Base-by-base conservation (phyloP, 1,140 invertebrate species). In the Plutomurus gul region DNA sequence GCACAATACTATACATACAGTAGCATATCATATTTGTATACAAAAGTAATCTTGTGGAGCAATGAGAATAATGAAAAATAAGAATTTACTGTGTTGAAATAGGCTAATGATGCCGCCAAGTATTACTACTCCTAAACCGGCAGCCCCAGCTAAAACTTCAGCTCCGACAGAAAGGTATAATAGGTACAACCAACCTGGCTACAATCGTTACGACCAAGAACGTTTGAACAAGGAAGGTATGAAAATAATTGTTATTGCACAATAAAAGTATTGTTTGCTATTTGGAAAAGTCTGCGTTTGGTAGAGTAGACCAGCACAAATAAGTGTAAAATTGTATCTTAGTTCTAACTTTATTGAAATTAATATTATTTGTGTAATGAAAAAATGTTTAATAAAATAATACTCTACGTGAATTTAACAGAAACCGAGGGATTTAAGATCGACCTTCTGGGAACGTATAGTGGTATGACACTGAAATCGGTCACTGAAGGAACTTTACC, bases 171-270 rank as follows among this genome's bases (percentile, higher is more conserved):
- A 92, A 25, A 90, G 40, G 85, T 91, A 86, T 85, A 92, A 82
- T 86, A 91, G 6, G 81, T 85, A 20, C 94, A 96, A 84, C 91
- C 91, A 4, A 89, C 90, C 30, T 46, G 91, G 91, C 1, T 99
- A 99, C 87, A 99, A 96, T 91, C 93, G 97, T 90, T 99, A 99
- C 88, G 96, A 98, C 92, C 97, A 99, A 88, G 97, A 99, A 89
- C 90, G 95, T 85, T 98, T 99, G 86, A 95, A 85, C 85, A 81
- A 82, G 80, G 83, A 84, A 77, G 82, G 82, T 84, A 72, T 22
- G 8, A 3, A 20, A 10, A 13, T 6, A 5, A 2, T 20, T 56
- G 5, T 30, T 27, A 22, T 25, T 51, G 22, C 6, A 27, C 33
- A 33, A 70, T 70, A 51, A 51, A 18, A 51, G 16, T 51, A 18